Evolutionary conservation across 1,140 invertebrate species (phyloP).

Genomic region (Ceratina calcarata): DNA sequence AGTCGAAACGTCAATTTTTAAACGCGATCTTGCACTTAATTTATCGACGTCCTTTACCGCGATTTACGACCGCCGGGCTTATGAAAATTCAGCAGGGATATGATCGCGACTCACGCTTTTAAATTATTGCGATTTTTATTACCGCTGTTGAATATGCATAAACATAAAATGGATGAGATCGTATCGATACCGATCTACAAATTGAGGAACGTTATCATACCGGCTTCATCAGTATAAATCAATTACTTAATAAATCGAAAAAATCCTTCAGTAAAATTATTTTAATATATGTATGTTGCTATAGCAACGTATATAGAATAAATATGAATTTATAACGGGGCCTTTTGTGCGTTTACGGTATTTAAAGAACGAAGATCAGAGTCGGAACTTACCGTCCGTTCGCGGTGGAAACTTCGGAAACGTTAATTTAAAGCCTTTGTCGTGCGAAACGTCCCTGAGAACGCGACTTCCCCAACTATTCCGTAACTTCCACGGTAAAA

Average conservation of each 20-base stretch:
- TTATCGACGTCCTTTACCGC: neutral
- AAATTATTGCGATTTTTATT: neutral
- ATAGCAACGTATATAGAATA: too few species aligned
- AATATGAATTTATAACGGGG: too few species aligned
- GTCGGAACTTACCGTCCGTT: too few species aligned
- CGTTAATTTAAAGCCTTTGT: neutral
- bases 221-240: too few species aligned
- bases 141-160: neutral
- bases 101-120: neutral
- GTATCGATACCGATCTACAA: too few species aligned
- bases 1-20: neutral
- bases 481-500: neutral
- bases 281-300: too few species aligned
- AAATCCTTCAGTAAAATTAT: too few species aligned
- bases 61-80: neutral
- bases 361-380: too few species aligned
- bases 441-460: neutral
- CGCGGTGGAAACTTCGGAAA: neutral
- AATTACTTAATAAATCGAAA: too few species aligned
- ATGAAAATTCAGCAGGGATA: neutral
- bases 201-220: too few species aligned
- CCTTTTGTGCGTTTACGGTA: too few species aligned
- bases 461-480: neutral
- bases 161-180: too few species aligned
- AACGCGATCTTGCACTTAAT: neutral